These are phyloP conservation scores for Lipophrys pholis DNA, from an alignment of 2,113 vertebrate genomes.

Conservation along the genomic window DNA sequence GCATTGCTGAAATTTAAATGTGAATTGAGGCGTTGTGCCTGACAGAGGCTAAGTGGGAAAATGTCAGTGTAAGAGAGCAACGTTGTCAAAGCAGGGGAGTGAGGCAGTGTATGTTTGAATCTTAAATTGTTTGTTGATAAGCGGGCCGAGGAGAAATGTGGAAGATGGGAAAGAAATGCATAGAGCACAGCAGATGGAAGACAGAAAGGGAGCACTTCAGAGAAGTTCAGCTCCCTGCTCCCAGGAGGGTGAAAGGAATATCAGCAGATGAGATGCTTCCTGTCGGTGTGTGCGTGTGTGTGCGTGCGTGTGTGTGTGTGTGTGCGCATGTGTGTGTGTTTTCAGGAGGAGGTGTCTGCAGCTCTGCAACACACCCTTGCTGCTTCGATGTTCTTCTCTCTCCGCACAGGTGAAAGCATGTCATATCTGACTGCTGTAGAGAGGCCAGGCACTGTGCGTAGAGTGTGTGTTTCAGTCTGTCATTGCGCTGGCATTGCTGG, in stretches of 20 bases:
- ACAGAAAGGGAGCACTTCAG: slow-evolving; percentile 38
- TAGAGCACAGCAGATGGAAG: slow-evolving; percentile 26
- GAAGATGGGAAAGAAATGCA: not conserved
- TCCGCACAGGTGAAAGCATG: slow-evolving; percentile 50
- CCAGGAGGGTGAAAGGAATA: slow-evolving; percentile 24
- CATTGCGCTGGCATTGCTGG: not conserved
- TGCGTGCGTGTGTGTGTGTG: slow-evolving; percentile 14
- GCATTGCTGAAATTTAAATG: slow-evolving; percentile 8
- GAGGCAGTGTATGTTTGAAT: slow-evolving; percentile 34
- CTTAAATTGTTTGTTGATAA: slow-evolving; percentile 56
- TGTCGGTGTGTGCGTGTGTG: slow-evolving; percentile 9
- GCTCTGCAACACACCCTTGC: not conserved
- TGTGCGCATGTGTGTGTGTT: not conserved
- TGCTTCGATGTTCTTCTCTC: slow-evolving; percentile 42
- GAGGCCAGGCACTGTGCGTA: slow-evolving; percentile 6
- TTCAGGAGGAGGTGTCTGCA: not conserved
- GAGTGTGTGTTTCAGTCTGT: slow-evolving; percentile 16
- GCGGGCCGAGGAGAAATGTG: slow-evolving; percentile 28
- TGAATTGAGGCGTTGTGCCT: slow-evolving; percentile 4
- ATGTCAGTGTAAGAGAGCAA: slow-evolving; percentile 12
- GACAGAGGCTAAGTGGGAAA: slow-evolving; percentile 4
- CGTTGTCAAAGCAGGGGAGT: not conserved
- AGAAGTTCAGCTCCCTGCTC: slow-evolving; percentile 29
- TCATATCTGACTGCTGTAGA: slow-evolving; percentile 38
- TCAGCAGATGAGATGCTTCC: slow-evolving; percentile 40